phyloP scores from a whole-genome alignment of 2,113 vertebrate species.

The Pithys albifrons region DNA sequence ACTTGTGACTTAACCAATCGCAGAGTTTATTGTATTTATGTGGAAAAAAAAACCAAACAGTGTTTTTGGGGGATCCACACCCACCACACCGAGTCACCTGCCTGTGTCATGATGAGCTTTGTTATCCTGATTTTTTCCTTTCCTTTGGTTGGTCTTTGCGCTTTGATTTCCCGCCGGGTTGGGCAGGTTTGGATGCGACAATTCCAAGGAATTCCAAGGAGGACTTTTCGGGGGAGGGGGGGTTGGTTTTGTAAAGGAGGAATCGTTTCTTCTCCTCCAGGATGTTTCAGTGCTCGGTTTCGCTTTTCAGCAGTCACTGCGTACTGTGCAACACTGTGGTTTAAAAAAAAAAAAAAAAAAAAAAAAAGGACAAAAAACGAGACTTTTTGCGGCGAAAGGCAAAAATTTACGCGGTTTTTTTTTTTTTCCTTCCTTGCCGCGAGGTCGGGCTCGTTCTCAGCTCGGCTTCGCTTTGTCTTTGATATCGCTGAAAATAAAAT shows the following conservation, averaged over 20 bases:
- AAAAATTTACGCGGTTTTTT: not conserved
- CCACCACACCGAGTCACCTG: conserved; percentile 68
- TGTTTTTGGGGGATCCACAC: conserved; percentile 80
- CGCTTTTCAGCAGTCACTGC: conserved; percentile 45
- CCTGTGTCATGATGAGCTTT: conserved; percentile 54
- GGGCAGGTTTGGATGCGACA: not conserved
- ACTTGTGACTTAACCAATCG: conserved; percentile 85
- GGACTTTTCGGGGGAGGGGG: not conserved
- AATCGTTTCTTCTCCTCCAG: conserved; percentile 26
- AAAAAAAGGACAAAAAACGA: not conserved
- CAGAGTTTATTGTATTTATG: conserved; percentile 87
- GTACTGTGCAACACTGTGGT: conserved; percentile 68
- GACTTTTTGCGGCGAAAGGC: conserved; percentile 42
- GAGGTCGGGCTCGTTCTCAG: too few relatives aligned
- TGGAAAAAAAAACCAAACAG: conserved; percentile 73
- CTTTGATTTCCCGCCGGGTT: conserved; percentile 31
- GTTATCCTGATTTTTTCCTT: not conserved
- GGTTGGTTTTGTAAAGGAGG: not conserved
- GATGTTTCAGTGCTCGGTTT: conserved; percentile 46
- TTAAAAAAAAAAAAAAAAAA: not conserved
- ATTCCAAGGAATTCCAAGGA: too few relatives aligned
- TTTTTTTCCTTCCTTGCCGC: too few relatives aligned
- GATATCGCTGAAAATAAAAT: too few relatives aligned
- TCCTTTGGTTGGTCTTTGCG: conserved; percentile 14
- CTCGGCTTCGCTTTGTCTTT: too few relatives aligned